Percentiles rank a stretch among this genome's conserved stretches.
Conservation (phyloP, 2,797 vertebrate species). For the Enteromius radiatus region DNA sequence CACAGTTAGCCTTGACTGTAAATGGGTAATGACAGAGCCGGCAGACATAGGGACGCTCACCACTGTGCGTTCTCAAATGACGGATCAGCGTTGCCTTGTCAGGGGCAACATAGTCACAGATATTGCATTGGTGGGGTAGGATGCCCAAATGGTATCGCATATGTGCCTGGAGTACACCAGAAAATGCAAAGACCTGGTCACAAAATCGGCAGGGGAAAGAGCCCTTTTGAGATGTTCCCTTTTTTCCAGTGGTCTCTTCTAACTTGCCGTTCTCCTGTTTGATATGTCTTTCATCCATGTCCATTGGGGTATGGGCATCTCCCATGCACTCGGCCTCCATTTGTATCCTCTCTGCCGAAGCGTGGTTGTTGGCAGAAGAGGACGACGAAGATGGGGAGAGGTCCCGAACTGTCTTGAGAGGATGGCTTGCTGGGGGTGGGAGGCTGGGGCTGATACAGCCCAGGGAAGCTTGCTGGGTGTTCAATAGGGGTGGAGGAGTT, state of each 20-base stretch:
- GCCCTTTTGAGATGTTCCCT: constrained; percentile 79
- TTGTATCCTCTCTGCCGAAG: constrained; percentile 65
- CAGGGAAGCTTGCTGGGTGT: constrained; percentile 90
- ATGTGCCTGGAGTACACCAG: constrained; percentile 90
- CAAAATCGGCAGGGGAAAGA: constrained; percentile 91
- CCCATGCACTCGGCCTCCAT: constrained; percentile 88
- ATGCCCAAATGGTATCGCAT: constrained; percentile 94
- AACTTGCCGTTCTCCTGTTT: constrained; percentile 80
- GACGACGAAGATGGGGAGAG: constrained; percentile 72
- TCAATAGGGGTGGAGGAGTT: constrained; percentile 89
- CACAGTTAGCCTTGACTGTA: constrained; percentile 98
- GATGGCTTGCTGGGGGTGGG: constrained; percentile 82
- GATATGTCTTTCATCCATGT: constrained; percentile 83
- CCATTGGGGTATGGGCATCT: constrained; percentile 82
- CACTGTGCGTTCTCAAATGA: constrained; percentile 94
- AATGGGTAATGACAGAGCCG: constrained; percentile 96
- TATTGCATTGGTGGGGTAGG: constrained; percentile 94
- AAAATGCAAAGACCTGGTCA: constrained; percentile 91
- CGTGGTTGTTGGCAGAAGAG: constrained; percentile 54
- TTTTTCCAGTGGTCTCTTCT: constrained; percentile 77
- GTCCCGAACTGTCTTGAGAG: constrained; percentile 81
- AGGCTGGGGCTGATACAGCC: constrained; percentile 92
- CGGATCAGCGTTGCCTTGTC: constrained; percentile 96
- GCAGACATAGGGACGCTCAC: constrained; percentile 95
- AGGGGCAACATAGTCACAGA: constrained; percentile 94